These are phyloP conservation scores for Nothocercus julius DNA, from an alignment of 2,113 vertebrate genomes.

Conservation along the genomic window DNA sequence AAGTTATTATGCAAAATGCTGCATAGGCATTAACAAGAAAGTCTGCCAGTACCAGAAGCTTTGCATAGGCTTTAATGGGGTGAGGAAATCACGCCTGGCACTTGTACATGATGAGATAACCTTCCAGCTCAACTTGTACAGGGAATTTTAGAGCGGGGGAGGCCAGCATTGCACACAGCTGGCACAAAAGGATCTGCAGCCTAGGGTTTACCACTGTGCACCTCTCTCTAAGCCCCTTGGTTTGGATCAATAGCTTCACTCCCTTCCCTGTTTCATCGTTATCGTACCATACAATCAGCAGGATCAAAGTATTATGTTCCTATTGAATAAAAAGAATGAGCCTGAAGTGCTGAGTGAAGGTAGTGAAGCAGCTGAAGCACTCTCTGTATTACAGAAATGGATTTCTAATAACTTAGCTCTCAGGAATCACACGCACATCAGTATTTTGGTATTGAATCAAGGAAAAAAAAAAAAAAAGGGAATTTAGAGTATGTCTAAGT, in stretches of 20 bases:
- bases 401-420: not conserved
- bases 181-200: not conserved
- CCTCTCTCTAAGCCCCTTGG: not conserved
- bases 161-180: not conserved
- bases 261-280: not conserved
- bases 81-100: not conserved
- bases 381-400: not conserved
- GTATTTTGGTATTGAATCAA: not conserved
- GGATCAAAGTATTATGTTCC: not conserved
- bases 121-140: constrained; percentile 11
- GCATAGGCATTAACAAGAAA: not conserved
- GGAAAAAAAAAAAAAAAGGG: not conserved
- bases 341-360: not conserved
- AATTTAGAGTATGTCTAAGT: not conserved
- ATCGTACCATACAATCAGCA: not conserved
- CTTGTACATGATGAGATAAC: not conserved
- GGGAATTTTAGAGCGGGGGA: not conserved
- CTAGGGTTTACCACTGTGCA: not conserved
- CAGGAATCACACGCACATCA: not conserved
- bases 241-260: not conserved
- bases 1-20: not conserved
- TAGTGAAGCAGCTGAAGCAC: not conserved
- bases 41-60: not conserved
- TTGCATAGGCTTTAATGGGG: not conserved
- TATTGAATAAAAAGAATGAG: not conserved